Evolutionary conservation across 2,797 vertebrate species (phyloP).

Genomic region (Silurus aristotelis): DNA sequence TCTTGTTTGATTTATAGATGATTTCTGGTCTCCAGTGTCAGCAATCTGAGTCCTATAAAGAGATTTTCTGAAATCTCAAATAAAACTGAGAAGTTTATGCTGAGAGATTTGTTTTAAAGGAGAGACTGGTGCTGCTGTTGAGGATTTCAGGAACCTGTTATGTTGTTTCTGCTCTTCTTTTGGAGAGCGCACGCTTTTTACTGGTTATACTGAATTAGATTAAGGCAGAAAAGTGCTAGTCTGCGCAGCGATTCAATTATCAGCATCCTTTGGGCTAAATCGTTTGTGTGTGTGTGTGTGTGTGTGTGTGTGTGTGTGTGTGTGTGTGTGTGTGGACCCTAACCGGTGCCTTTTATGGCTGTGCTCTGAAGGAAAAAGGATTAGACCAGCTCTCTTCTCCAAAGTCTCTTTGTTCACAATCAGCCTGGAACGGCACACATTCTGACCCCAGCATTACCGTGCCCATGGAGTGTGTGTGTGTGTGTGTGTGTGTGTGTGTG

Average conservation of each 20-base stretch:
- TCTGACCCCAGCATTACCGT: constrained; percentile 48
- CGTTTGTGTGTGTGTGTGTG: constrained; percentile 7
- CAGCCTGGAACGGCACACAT: constrained; percentile 73
- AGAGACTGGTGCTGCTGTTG: background rate
- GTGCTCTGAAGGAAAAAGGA: constrained; percentile 62
- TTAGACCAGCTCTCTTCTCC: constrained; percentile 71
- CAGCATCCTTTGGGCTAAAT: background rate
- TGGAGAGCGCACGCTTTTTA: background rate
- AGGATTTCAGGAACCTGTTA: background rate
- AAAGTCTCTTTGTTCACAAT: constrained; percentile 74
- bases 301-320: background rate
- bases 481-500: too few relatives aligned
- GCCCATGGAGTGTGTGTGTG: background rate
- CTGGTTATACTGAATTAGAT: background rate
- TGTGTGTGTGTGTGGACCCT: constrained; percentile 41
- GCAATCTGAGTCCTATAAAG: too few relatives aligned
- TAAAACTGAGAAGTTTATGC: too few relatives aligned
- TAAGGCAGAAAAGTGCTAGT: constrained; percentile 16
- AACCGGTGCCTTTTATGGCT: constrained; percentile 67
- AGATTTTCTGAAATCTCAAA: too few relatives aligned
- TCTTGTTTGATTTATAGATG: too few relatives aligned
- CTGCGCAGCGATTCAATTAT: constrained; percentile 8
- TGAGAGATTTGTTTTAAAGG: too few relatives aligned
- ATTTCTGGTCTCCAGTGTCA: too few relatives aligned
- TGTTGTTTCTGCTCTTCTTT: background rate